Conservation (phyloP, 2,888 invertebrate species). For the Atethmia centrago region DNA sequence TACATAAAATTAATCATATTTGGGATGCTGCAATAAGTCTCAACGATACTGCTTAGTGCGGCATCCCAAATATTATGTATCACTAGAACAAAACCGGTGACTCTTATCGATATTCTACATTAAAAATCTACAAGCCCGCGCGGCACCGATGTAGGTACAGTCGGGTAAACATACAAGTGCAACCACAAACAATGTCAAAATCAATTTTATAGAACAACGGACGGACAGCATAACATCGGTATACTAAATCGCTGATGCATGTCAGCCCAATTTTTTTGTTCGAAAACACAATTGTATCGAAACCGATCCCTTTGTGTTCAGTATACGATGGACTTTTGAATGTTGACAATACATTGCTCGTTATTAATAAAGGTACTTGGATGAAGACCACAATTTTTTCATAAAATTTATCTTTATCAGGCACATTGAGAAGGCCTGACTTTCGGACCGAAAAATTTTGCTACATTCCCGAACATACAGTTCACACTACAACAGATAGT, state of each 20-base stretch:
- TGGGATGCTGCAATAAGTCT: not conserved
- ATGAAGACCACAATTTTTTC: not conserved
- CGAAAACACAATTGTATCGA: constrained; percentile 76
- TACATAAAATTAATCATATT: too few species aligned
- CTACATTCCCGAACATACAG: not conserved
- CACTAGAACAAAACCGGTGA: not conserved
- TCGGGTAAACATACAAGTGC: constrained; percentile 59
- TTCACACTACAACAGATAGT: not conserved
- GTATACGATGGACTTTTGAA: constrained; percentile 43
- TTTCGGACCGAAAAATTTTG: not conserved
- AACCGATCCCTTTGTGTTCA: constrained; percentile 75
- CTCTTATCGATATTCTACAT: constrained; percentile 19
- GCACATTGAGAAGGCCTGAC: not conserved
- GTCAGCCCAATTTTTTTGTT: constrained; percentile 78
- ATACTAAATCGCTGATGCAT: constrained; percentile 67
- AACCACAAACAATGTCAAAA: constrained; percentile 67
- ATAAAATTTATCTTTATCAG: not conserved
- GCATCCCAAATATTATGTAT: not conserved
- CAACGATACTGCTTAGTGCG: not conserved
- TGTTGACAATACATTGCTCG: constrained; percentile 60
- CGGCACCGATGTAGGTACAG: constrained; percentile 32
- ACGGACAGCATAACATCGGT: constrained; percentile 62
- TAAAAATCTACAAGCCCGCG: constrained; percentile 23
- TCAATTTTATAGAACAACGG: constrained; percentile 64
- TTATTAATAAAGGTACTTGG: constrained; percentile 36